Conservation (phyloP, 2,113 vertebrate genomes). For the Thunnus maccoyii region DNA sequence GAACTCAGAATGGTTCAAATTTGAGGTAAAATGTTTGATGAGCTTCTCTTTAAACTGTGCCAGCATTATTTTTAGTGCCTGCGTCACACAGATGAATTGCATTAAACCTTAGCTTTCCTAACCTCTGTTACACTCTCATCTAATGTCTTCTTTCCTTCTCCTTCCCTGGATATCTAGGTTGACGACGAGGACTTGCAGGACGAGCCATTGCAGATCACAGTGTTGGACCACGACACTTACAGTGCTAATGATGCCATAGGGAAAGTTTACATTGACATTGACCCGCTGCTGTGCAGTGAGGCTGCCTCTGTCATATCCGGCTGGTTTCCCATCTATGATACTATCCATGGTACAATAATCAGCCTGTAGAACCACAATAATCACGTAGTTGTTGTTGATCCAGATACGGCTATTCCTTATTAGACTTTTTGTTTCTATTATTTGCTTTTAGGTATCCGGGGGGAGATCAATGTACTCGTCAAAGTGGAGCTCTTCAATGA, state of each 20-base stretch:
- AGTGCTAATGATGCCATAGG: constrained; percentile 99
- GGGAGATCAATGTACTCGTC: constrained; percentile 96
- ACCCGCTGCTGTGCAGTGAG: constrained; percentile 94
- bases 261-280: constrained; percentile 99
- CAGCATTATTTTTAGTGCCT: not conserved
- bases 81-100: not conserved
- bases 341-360: constrained; percentile 92
- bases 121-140: not conserved
- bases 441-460: constrained; percentile 91
- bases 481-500: constrained; percentile 99
- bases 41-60: not conserved
- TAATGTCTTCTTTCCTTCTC: not conserved
- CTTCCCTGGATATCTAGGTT: constrained; percentile 84
- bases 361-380: not conserved
- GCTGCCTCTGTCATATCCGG: constrained; percentile 97
- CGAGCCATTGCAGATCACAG: constrained; percentile 97
- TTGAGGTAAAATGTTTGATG: constrained; percentile 89
- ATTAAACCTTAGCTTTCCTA: not conserved
- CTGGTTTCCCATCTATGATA: constrained; percentile 99
- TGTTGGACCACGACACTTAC: constrained; percentile 98
- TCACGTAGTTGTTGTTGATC: not conserved
- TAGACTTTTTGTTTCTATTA: constrained; percentile 18
- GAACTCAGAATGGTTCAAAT: constrained; percentile 99
- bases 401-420: not conserved
- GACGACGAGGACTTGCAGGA: constrained; percentile 99